Percentiles rank a stretch among this genome's conserved stretches.
phyloP scores from a whole-genome alignment of 2,797 vertebrate genomes.

The Austrolebias charrua region DNA sequence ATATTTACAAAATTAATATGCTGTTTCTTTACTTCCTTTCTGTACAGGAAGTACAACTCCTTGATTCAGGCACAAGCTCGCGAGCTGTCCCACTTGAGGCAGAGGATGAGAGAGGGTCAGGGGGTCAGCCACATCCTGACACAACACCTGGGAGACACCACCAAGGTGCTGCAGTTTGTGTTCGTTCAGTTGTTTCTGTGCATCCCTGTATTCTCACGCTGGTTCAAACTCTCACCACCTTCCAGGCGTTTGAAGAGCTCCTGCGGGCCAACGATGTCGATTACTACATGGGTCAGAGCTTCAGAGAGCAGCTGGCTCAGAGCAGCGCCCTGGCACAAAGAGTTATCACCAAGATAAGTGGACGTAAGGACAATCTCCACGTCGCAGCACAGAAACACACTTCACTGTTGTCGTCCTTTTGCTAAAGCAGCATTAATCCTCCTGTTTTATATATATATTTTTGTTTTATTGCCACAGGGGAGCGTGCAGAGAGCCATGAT shows the following conservation, averaged over 20 bases:
- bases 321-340: slow-evolving; percentile 84
- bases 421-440: not conserved
- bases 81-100: slow-evolving; percentile 92
- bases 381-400: not conserved
- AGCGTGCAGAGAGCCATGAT: slow-evolving; percentile 76
- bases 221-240: not conserved
- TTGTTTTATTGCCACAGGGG: slow-evolving; percentile 74
- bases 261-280: slow-evolving; percentile 92
- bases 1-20: too few relatives aligned
- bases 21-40: too few relatives aligned
- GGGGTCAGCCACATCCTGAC: slow-evolving; percentile 86
- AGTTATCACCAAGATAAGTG: slow-evolving; percentile 85
- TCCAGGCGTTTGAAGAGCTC: slow-evolving; percentile 90
- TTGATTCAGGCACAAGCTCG: slow-evolving; percentile 96
- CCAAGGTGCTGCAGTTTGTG: slow-evolving; percentile 67
- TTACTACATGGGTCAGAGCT: slow-evolving; percentile 95
- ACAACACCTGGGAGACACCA: slow-evolving; percentile 87
- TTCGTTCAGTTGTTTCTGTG: too few relatives aligned
- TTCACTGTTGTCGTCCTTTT: not conserved
- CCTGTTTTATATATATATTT: not conserved
- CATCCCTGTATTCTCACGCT: not conserved
- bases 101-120: slow-evolving; percentile 88
- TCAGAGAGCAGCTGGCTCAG: slow-evolving; percentile 89
- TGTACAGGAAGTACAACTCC: slow-evolving; percentile 89
- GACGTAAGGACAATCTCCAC: slow-evolving; percentile 75